Base-by-base conservation (phyloP, 1,140 invertebrate species). In the Drosophila pseudoananassae region DNA sequence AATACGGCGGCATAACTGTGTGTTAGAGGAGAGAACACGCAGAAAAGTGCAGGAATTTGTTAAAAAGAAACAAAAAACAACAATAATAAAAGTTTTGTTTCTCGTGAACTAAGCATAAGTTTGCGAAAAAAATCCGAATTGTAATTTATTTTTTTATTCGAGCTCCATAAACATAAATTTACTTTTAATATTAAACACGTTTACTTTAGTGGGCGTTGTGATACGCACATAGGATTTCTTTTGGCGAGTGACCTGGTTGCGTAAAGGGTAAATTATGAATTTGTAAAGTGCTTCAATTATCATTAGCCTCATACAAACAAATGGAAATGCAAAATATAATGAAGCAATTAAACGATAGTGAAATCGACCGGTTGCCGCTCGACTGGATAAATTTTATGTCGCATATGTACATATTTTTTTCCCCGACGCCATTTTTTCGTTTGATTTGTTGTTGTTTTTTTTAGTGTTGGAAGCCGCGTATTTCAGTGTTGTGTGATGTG, bases 371-470 rank as follows among this genome's bases (percentile, higher is more conserved):
- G 7, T 15, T 40, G 38, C 23, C 29, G 31, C 63, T 76, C 27
- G 38, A 61, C 50, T 72, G 66, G 14, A 60, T 69, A 50, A 61
- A 61, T 71, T 75, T 54, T 64, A 38, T 64, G 65, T 55, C 63
- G 63, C 72, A 65, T 77, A 87, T 71, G 65, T 77, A 87, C 75
- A 82, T 78, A 73, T 85, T 69, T 82, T 79, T 70, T 87, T 76
- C 84, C 76, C 79, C 69, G 85, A 75, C 85, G 85, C 85, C 85
- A 90, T 90, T 43, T 43, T 43, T 17, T 59, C 57, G 53, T 77
- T 33, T 33, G 31, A 9, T 36, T 36, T 12, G 33, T 36, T 90
- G 64, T 75, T 80, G 77, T 31, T 72, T 47, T 72, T 47, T 53
- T 54, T 65, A 64, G 66, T 54, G 43, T 43, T 15, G 47, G 54